Percentiles rank a stretch among this genome's conserved stretches.
Evolutionary conservation across 1,140 invertebrate genomes (phyloP).

Genomic region (Fopius arisanus): DNA sequence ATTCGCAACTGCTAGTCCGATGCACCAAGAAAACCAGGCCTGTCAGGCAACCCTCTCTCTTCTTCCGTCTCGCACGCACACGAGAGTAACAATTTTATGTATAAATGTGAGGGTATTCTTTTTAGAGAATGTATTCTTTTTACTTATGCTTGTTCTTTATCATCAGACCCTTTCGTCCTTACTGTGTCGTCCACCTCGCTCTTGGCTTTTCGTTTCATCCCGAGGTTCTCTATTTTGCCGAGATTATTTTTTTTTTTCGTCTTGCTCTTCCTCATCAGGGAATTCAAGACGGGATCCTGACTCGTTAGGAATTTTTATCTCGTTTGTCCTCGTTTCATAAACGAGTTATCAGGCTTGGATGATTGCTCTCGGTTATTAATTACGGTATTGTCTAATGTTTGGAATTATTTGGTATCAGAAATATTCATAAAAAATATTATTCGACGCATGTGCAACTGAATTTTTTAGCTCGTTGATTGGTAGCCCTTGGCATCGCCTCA

Average conservation of each 20-base stretch:
- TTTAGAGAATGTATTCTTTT: conserved; percentile 1
- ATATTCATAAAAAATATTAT: no score
- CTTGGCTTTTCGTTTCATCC: conserved; percentile 5
- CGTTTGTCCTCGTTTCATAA: conserved; percentile 18
- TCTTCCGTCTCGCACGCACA: conserved; percentile 7
- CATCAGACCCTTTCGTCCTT: conserved; percentile 1
- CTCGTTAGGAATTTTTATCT: conserved; percentile 1
- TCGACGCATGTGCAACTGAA: no score
- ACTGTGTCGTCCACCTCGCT: background rate
- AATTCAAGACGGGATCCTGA: background rate
- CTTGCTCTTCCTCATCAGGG: conserved; percentile 16
- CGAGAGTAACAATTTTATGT: background rate
- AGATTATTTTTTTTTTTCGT: conserved; percentile 30
- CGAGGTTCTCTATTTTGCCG: conserved; percentile 48
- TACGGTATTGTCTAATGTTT: conserved; percentile 18
- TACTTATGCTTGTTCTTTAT: background rate
- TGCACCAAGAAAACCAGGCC: conserved; percentile 48
- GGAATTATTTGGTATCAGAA: no score
- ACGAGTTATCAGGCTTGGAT: background rate
- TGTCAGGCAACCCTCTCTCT: background rate
- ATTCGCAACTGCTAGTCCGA: conserved; percentile 50
- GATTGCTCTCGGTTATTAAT: conserved; percentile 17
- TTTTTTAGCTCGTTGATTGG: no score
- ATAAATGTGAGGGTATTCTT: background rate
- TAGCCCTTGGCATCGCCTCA: no score